These are phyloP conservation scores for Theropithecus gelada DNA, from an alignment of 2,113 vertebrate species.

Conservation along the genomic window DNA sequence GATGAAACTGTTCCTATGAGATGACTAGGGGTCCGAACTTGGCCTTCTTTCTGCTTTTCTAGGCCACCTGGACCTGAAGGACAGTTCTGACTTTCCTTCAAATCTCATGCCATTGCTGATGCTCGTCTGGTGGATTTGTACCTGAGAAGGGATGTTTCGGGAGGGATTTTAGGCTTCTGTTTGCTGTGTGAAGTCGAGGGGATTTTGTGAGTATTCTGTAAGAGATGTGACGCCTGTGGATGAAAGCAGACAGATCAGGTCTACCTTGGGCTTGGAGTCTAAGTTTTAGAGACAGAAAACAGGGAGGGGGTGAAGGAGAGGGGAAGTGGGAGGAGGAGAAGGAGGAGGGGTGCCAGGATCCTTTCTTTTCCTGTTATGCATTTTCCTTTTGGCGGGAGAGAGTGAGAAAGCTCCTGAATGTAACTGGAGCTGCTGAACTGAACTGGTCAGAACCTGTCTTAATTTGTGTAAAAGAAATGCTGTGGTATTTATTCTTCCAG, in stretches of 20 bases:
- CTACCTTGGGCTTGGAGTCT: neutral
- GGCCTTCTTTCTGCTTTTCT: neutral
- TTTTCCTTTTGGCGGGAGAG: neutral
- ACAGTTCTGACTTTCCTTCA: neutral
- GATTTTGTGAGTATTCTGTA: neutral
- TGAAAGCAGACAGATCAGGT: neutral
- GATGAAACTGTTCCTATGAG: neutral
- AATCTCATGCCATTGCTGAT: neutral
- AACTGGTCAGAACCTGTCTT: neutral
- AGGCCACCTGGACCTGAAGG: neutral
- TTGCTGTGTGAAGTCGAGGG: neutral
- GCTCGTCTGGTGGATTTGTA: neutral
- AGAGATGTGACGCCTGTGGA: neutral
- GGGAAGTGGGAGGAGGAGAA: neutral
- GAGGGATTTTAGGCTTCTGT: neutral
- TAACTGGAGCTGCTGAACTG: neutral
- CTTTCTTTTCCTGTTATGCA: neutral
- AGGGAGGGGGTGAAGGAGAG: neutral
- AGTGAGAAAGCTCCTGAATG: neutral
- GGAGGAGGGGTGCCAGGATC: neutral
- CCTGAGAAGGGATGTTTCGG: neutral
- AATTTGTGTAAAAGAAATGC: neutral
- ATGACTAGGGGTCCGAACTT: neutral
- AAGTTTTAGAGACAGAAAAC: neutral
- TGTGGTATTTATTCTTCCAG: neutral